phyloP scores from a whole-genome alignment of 2,888 invertebrate genomes.

The Chymomyza caudatula region DNA sequence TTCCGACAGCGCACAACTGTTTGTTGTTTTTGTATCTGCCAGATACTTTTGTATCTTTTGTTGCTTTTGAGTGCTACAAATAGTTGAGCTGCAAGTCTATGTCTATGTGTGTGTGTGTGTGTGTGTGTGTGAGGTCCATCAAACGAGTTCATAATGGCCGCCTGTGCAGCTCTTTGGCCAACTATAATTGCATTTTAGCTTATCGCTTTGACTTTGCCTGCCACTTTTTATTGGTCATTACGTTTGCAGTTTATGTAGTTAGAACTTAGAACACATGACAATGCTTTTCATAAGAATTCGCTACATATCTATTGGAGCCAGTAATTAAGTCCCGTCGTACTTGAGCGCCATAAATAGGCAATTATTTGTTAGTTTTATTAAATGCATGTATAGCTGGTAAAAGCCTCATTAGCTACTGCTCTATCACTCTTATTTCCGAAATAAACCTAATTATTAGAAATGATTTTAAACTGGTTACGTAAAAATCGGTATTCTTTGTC shows the following conservation, averaged over 20 bases:
- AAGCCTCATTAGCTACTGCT: no score
- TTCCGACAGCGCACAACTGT: constrained; percentile 15
- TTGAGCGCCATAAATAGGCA: no score
- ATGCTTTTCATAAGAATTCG: neutral
- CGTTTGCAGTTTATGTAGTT: neutral
- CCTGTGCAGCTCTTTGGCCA: neutral
- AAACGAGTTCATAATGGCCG: neutral
- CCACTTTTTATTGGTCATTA: neutral
- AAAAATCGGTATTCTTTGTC: no score
- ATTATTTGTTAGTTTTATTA: no score
- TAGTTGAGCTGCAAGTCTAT: neutral
- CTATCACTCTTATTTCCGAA: no score
- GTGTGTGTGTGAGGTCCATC: neutral
- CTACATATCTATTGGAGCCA: no score
- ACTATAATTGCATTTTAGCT: constrained; percentile 1
- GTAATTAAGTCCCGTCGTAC: no score
- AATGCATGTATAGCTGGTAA: no score
- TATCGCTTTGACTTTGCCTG: neutral
- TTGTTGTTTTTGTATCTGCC: neutral
- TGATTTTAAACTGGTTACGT: no score
- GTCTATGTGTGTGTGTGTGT: neutral
- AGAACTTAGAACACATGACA: neutral
- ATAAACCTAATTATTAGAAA: no score
- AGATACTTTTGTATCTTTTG: constrained; percentile 44
- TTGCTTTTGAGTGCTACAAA: neutral